A percentile compares a stretch with the other conserved stretches of the same genome.
Conservation (phyloP, 2,888 invertebrate genomes). For the Cheilosia impressa region DNA sequence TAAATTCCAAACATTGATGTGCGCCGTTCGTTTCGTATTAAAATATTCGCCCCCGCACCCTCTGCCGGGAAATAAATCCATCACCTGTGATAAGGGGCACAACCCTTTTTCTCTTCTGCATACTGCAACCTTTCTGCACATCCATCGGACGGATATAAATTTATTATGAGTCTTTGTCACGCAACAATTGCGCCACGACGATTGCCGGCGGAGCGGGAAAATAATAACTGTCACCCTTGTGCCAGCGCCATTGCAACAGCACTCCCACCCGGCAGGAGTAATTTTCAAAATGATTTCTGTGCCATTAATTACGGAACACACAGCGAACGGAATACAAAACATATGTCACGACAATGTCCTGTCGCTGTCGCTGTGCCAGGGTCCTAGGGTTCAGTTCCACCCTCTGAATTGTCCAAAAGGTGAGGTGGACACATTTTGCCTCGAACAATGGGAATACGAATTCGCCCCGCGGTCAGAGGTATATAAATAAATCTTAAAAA, state of each 20-base stretch:
- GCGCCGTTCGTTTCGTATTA: constrained; percentile 72
- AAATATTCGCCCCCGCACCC: constrained; percentile 59
- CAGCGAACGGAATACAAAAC: constrained; percentile 17
- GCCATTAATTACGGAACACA: constrained; percentile 64
- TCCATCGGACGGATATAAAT: constrained; percentile 70
- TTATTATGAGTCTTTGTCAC: constrained; percentile 74
- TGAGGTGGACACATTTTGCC: constrained; percentile 46
- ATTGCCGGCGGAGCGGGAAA: constrained; percentile 30
- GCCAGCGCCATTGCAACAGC: constrained; percentile 7
- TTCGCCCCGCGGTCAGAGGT: constrained; percentile 42
- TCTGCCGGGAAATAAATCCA: constrained; percentile 63
- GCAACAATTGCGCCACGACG: constrained; percentile 68
- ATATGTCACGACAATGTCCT: constrained; percentile 70
- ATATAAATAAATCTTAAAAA: constrained; percentile 50
- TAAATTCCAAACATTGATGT: constrained; percentile 73
- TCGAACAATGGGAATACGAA: constrained; percentile 40
- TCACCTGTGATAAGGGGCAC: constrained; percentile 73
- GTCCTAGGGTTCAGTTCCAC: constrained; percentile 42
- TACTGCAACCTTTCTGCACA: constrained; percentile 73
- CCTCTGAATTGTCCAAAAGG: constrained; percentile 32
- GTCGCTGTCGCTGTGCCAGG: constrained; percentile 17
- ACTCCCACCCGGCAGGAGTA: constrained; percentile 3
- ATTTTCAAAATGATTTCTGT: constrained; percentile 73
- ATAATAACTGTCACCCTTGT: constrained; percentile 68
- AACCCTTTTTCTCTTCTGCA: constrained; percentile 59